Evolutionary conservation across 2,797 vertebrate genomes (phyloP).

Genomic region (Falco columbarius): DNA sequence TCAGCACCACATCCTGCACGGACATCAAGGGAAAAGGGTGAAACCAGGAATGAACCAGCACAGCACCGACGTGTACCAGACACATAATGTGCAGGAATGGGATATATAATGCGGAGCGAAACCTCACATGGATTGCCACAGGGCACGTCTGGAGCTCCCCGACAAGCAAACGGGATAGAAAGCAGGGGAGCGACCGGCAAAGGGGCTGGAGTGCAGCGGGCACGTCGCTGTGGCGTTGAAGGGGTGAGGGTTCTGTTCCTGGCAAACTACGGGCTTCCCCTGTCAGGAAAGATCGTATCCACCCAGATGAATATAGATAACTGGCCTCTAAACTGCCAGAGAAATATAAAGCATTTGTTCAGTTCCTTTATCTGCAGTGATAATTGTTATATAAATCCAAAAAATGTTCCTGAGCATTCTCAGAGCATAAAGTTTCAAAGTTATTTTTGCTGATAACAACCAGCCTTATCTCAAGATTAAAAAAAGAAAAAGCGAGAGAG

Average conservation of each 20-base stretch:
- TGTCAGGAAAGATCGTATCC: background rate
- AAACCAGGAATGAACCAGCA: background rate
- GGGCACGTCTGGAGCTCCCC: background rate
- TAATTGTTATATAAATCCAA: background rate
- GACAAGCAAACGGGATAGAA: background rate
- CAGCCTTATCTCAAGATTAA: background rate
- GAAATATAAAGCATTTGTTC: background rate
- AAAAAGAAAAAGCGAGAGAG: background rate
- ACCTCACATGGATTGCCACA: rapidly evolving
- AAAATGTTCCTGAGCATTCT: slow-evolving; percentile 14
- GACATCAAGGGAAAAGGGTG: background rate
- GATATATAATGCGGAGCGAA: rapidly evolving
- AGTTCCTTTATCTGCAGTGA: background rate
- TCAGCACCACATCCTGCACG: rapidly evolving
- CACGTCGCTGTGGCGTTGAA: rapidly evolving
- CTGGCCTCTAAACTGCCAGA: background rate
- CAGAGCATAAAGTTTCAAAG: background rate
- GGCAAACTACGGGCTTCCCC: background rate
- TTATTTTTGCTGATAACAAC: background rate
- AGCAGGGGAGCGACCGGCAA: rapidly evolving
- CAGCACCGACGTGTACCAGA: background rate
- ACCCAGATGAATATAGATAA: background rate
- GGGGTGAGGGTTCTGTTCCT: background rate
- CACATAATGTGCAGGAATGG: rapidly evolving
- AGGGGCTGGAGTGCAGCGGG: background rate